Evolutionary conservation across 2,888 invertebrate genomes (phyloP).

Genomic region (Idaea aversata): DNA sequence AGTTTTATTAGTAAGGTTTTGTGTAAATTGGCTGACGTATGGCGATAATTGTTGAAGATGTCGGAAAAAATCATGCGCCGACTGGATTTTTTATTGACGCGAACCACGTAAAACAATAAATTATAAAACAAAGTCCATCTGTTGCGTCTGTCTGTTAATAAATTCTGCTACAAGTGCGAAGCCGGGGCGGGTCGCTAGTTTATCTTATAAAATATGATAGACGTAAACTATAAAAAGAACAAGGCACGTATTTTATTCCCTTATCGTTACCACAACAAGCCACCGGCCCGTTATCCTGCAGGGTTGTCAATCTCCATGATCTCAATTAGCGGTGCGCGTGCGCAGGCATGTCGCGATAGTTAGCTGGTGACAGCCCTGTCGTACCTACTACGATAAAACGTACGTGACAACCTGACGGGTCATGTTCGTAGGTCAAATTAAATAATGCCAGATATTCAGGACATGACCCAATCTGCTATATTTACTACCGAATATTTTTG

Average conservation of each 20-base stretch:
- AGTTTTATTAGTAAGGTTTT: no score
- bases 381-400: constrained; percentile 36
- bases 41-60: no score
- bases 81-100: no score
- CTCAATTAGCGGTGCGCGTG: constrained; percentile 54
- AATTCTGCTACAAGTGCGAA: no score
- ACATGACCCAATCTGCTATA: constrained; percentile 5
- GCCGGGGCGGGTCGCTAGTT: neutral
- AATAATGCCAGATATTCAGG: constrained; percentile 21
- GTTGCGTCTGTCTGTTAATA: no score
- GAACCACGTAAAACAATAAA: no score
- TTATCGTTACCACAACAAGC: constrained; percentile 38
- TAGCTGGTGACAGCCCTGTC: constrained; percentile 33
- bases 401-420: constrained; percentile 36
- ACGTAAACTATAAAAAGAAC: constrained; percentile 28
- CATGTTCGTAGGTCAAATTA: constrained; percentile 27
- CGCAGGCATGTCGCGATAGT: constrained; percentile 37
- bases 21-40: no score
- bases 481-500: neutral
- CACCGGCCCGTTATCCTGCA: constrained; percentile 49
- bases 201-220: constrained; percentile 22
- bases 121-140: no score
- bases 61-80: no score
- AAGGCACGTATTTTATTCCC: constrained; percentile 31
- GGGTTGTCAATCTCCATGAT: constrained; percentile 45